Evolutionary conservation across 1,140 invertebrate genomes (phyloP), one percentile per base, ranked within the genome.

Genomic region (Latrodectus geometricus): DNA sequence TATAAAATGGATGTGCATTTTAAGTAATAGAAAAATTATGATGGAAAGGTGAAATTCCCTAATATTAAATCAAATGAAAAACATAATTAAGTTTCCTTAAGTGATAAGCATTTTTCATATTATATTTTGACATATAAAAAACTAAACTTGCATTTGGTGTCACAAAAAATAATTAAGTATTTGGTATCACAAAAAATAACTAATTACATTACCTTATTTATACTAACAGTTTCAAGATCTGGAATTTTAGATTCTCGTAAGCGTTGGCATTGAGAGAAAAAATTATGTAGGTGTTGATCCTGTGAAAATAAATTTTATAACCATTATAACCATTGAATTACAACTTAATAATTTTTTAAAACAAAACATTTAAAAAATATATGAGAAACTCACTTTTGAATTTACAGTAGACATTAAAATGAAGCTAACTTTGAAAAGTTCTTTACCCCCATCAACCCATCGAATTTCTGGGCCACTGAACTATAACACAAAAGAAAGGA

Each of bases 391-490:
- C 81, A 88, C 88, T 66, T 79, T 93, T 0, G 96, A 97, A 52
- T 96, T 94, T 14, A 98, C 95, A 4, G 97, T 98, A 0, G 97
- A 98, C 56, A 96, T 94, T 23, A 98, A 92, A 74, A 95, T 94
- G 54, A 98, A 93, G 56, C 93, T 93, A n/a, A 97, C 94, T 61
- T 94, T 94, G 89, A 98, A 98, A 0, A 98, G 93, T 66, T 94
- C 94, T 89, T 95, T 95, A 89, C 97, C 96, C 73, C 94, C 93
- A 91, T 98, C 97, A 52, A 98, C 95, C 96, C 96, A 98, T 88
- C 94, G 94, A 17, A 98, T 95, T 89, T 98, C 97, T 12, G 96
- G 96, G 0, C 96, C 96, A 83, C 95, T 93, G 91, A 95, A 96
- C 96, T 97, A 92, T 88, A 93, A 91, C 17, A 74, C 56, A 35